phyloP scores from a whole-genome alignment of 2,888 invertebrate genomes.

The Tineola bisselliella region DNA sequence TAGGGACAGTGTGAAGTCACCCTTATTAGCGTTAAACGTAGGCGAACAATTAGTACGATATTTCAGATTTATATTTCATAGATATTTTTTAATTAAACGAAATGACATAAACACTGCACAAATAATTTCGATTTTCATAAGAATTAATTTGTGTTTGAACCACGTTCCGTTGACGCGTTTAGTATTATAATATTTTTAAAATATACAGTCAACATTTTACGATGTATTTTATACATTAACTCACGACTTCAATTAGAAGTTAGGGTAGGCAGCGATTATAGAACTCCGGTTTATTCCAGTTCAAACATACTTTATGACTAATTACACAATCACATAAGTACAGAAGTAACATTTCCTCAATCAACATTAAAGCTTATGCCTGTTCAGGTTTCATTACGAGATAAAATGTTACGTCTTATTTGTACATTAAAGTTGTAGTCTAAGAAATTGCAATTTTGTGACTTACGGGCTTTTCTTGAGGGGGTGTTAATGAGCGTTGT shows the following conservation, averaged over 20 bases:
- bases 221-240: too few relatives aligned
- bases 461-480: slow-evolving; percentile 15
- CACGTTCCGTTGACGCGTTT: too few relatives aligned
- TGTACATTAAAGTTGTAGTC: neutral
- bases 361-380: slow-evolving; percentile 42
- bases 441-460: neutral
- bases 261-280: too few relatives aligned
- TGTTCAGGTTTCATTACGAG: slow-evolving; percentile 37
- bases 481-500: slow-evolving; percentile 29
- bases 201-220: too few relatives aligned
- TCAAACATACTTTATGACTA: neutral
- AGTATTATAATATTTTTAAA: too few relatives aligned
- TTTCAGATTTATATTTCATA: neutral
- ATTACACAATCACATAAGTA: neutral
- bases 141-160: too few relatives aligned
- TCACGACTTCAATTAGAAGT: too few relatives aligned
- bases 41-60: neutral
- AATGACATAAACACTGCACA: too few relatives aligned
- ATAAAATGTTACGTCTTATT: slow-evolving; percentile 31
- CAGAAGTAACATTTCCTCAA: slow-evolving; percentile 22
- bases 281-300: neutral
- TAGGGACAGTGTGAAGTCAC: neutral
- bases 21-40: neutral
- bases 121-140: too few relatives aligned
- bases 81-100: neutral